Evolutionary conservation across 23 tunicate genomes (phyloP), one percentile per base, ranked within the genome.

Genomic region (Trididemnum nubilum): DNA sequence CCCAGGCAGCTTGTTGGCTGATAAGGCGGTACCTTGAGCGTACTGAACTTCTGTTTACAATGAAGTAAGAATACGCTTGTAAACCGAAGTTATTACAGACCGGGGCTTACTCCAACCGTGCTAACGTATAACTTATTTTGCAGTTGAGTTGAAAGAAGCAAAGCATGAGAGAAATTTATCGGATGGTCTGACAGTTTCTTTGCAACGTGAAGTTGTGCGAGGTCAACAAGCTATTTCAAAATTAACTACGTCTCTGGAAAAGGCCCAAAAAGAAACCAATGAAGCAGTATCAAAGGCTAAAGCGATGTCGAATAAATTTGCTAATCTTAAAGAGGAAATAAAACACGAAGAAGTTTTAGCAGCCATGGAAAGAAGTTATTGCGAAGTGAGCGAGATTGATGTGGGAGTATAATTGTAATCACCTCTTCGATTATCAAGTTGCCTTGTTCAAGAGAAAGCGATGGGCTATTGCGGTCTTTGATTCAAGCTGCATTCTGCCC

Each of bases 261-360:
- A 90, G 40, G 28, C 85, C 15, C 31, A 84, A 38, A 30, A 39
- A 21, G 81, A 84, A 51, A 36, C 67, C 44, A 49, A 79, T 3
- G 89, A 90, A 64, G 89, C 89, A 1, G 29, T 35, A 1, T 86
- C 84, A 2, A 83, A 90, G 51, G 67, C 83, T 0, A 69, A 73
- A 31, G 82, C 95, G 27, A 84, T 90, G 89, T 90, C 95, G 19
- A 72, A 79, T 21, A 90, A 84, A 64, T 78, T 90, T 59, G 81
- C 95, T 3, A 85, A 90, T 50, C 81, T 90, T 1, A 71, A 79
- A 39, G 95, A 90, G 80, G 87, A 85, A 36, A 84, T 80, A 30
- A 90, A 90, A 35, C 95, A 90, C 77, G 87, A 79, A 81, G 89
- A 84, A 38, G 61, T 90, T 33, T 64, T 79, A 9, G 95, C 89